Base-by-base conservation (phyloP, 2,113 vertebrate species). In the Toxostoma redivivum region DNA sequence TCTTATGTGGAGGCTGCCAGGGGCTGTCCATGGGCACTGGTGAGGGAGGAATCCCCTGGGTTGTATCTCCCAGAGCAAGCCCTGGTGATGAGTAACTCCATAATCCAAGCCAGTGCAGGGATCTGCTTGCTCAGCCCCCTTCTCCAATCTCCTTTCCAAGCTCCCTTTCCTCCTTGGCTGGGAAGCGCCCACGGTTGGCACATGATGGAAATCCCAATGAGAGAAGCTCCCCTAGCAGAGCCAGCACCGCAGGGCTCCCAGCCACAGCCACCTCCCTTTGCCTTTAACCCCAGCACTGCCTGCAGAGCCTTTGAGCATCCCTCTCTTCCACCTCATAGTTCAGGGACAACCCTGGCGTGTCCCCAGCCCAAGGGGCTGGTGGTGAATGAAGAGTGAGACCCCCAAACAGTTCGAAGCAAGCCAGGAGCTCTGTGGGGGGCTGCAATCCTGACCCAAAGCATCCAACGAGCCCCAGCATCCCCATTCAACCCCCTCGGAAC, bases 191-290 rank as follows among this genome's bases (percentile, higher is more conserved):
- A n/a, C 0, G 15, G 67, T 5, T 67, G 72, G 86, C 69, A 85
- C 93, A 89, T 53, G 94, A 92, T 72, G 62, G 78, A 95, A 95
- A 91, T 95, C 93, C 95, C 80, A 58, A 90, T 65, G 81, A 91
- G 70, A 60, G 31, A 10, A 4, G 57, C 81, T 91, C 28, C 48
- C 30, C 15, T 86, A 86, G 38, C 82, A 69, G 79, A 81, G 74
- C 71, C 2, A 23, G 83, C 88, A 62, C 86, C 10, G 2, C 65
- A 30, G 22, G 47, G 79, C 71, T 89, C 44, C 51, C 1, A 1
- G 70, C 88, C 82, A 64, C 88, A 56, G 54, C 51, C 85, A 64
- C 78, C 61, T 48, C 38, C 45, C 85, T 74, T 12, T 58, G 60
- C 31, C 56, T 91, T 84, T 74, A 74, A 45, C 71, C 53, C 61